Percentiles rank a stretch among this genome's conserved stretches.
Evolutionary conservation across 2,888 invertebrate genomes (phyloP).

Genomic region (Gisinianus flammeolus): DNA sequence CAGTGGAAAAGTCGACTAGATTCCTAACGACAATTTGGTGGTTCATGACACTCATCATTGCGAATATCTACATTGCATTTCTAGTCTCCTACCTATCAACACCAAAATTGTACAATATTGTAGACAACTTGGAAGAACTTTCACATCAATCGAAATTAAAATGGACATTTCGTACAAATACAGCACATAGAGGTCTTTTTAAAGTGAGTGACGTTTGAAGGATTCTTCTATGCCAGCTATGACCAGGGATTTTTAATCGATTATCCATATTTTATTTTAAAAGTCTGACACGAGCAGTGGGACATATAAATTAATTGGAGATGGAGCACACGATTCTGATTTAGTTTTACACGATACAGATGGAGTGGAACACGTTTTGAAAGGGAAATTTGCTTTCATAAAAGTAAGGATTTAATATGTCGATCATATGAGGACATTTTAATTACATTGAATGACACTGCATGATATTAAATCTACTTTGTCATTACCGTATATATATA

Average conservation of each 20-base stretch:
- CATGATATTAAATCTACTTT: not conserved
- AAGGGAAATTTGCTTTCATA: constrained; percentile 52
- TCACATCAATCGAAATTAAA: constrained; percentile 44
- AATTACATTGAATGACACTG: too few species aligned
- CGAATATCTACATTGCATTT: constrained; percentile 57
- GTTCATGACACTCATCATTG: constrained; percentile 52
- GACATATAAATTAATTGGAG: constrained; percentile 52
- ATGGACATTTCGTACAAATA: constrained; percentile 55
- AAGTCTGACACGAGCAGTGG: constrained; percentile 49
- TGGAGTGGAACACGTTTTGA: constrained; percentile 50
- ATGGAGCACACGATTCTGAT: constrained; percentile 39
- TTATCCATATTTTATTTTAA: not conserved
- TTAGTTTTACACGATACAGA: constrained; percentile 46
- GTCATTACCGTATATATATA: too few species aligned
- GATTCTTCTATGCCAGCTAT: not conserved
- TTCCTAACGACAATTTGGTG: constrained; percentile 56
- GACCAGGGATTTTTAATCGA: too few species aligned
- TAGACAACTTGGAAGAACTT: constrained; percentile 54
- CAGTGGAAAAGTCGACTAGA: constrained; percentile 50
- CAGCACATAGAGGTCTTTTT: constrained; percentile 53
- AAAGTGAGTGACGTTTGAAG: constrained; percentile 35
- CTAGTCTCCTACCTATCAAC: constrained; percentile 56
- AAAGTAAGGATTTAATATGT: constrained; percentile 46
- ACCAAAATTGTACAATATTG: constrained; percentile 52
- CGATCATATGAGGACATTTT: not conserved